Evolutionary conservation across 1,140 invertebrate species (phyloP).

Genomic region (Nasonia giraulti): DNA sequence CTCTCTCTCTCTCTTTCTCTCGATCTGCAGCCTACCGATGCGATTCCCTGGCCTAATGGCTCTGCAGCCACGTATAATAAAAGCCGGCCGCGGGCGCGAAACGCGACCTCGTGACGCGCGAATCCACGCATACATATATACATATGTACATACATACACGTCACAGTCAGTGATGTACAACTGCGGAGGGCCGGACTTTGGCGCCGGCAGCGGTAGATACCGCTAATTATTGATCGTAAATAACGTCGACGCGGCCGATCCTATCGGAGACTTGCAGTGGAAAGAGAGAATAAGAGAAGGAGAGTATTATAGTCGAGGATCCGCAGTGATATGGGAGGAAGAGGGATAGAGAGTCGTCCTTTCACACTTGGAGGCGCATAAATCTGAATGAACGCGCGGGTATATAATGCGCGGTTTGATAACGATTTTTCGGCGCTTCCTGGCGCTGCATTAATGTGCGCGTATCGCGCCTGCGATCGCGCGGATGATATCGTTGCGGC

Average conservation of each 20-base stretch:
- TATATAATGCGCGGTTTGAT: constrained; percentile 40
- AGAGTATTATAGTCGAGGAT: constrained; percentile 2
- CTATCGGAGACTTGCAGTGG: constrained; percentile 55
- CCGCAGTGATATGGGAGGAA: constrained; percentile 29
- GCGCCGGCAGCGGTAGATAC: constrained; percentile 74
- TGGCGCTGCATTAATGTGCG: neutral
- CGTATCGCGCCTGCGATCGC: neutral
- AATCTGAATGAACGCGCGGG: constrained; percentile 8
- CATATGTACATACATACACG: too few species aligned
- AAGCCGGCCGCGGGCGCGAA: neutral
- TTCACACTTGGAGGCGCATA: constrained; percentile 5
- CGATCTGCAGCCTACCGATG: constrained; percentile 1
- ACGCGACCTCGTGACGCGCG: neutral
- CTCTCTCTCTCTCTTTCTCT: too few species aligned
- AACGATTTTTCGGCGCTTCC: constrained; percentile 35
- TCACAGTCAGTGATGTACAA: neutral
- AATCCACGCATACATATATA: neutral
- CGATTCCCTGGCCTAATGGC: constrained; percentile 1
- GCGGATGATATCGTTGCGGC: too few species aligned
- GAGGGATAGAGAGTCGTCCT: constrained; percentile 2
- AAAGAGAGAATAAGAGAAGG: constrained; percentile 14
- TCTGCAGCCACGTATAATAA: neutral
- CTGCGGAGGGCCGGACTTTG: constrained; percentile 46
- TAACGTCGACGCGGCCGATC: constrained; percentile 62
- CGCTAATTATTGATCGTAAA: constrained; percentile 75